These are phyloP conservation scores for Polydrusus tereticollis DNA, from an alignment of 2,888 invertebrate genomes.

Conservation along the genomic window DNA sequence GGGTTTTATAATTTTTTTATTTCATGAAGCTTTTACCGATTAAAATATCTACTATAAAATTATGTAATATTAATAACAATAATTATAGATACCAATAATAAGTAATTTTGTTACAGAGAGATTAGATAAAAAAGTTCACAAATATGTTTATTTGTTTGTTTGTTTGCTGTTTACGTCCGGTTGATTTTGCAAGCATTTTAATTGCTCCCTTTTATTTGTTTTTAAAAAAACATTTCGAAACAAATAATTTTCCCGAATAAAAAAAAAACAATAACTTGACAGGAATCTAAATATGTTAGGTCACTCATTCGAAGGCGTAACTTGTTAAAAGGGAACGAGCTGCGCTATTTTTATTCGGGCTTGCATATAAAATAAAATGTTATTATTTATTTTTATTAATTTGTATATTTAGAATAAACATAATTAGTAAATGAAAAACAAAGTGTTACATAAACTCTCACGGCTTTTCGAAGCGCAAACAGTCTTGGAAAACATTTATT, in stretches of 20 bases:
- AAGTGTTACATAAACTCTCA: not conserved
- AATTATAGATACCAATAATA: not conserved
- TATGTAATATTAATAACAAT: not conserved
- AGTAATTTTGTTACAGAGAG: not conserved
- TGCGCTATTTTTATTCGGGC: too few species aligned
- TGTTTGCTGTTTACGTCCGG: not conserved
- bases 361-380: not conserved
- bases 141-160: slow-evolving; percentile 11
- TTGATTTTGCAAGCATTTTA: slow-evolving; percentile 2
- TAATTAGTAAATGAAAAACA: not conserved
- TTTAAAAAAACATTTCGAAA: slow-evolving; percentile 6
- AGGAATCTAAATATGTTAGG: too few species aligned
- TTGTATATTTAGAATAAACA: too few species aligned
- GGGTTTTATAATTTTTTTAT: too few species aligned
- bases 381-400: too few species aligned
- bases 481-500: too few species aligned
- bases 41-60: too few species aligned
- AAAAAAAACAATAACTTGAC: not conserved
- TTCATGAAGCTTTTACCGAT: too few species aligned
- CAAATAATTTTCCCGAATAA: not conserved
- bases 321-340: too few species aligned
- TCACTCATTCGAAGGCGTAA: too few species aligned
- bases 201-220: not conserved
- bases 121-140: not conserved
- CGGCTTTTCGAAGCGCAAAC: not conserved